Evolutionary conservation across 2,113 vertebrate species (phyloP).

Genomic region (Colaptes auratus): DNA sequence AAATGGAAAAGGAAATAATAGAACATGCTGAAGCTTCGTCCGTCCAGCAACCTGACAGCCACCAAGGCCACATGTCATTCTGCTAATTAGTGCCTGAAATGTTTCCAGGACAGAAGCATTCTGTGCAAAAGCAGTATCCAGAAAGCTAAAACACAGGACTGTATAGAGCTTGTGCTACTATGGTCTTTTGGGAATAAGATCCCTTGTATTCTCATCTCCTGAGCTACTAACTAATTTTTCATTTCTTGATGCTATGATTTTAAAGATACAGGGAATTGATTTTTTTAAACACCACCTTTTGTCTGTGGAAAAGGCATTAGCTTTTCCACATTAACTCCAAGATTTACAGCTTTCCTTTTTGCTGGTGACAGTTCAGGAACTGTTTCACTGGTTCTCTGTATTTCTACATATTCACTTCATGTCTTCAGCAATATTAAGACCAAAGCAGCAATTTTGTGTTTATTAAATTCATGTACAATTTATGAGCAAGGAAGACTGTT

Average conservation of each 20-base stretch:
- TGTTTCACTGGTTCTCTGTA: fast-evolving
- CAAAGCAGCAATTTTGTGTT: neutral
- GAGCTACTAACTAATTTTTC: neutral
- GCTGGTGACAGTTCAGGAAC: neutral
- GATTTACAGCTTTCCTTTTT: neutral
- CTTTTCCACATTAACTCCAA: neutral
- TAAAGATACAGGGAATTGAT: neutral
- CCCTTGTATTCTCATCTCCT: neutral
- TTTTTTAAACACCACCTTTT: fast-evolving
- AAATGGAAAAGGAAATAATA: neutral
- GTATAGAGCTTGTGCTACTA: fast-evolving
- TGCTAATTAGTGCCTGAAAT: neutral
- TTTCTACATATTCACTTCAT: neutral
- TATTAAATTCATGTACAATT: neutral
- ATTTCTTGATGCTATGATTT: neutral
- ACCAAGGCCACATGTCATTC: fast-evolving
- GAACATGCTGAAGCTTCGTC: fast-evolving
- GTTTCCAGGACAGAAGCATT: neutral
- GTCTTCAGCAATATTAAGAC: neutral
- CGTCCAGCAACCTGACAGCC: neutral
- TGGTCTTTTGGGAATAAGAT: neutral
- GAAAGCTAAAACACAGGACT: neutral
- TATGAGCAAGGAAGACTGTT: neutral
- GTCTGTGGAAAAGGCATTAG: neutral
- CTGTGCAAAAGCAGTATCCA: neutral